phyloP scores from a whole-genome alignment of 2,113 vertebrate species.

The Tyto alba region DNA sequence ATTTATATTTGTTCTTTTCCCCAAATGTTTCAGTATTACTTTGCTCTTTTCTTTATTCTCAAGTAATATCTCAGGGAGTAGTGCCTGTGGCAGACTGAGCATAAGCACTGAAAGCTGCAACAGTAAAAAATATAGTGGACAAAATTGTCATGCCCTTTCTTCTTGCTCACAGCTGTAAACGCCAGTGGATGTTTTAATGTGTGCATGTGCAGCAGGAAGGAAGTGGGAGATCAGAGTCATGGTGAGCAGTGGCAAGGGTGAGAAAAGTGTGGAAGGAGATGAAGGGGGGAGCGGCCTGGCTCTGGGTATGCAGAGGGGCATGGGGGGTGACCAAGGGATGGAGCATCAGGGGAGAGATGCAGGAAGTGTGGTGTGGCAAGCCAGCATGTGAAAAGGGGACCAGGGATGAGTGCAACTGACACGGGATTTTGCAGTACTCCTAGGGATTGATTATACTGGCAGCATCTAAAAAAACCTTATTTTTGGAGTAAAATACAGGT shows the following conservation, averaged over 20 bases:
- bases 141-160: neutral
- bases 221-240: neutral
- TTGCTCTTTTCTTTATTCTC: conserved; percentile 29
- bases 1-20: neutral
- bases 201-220: neutral
- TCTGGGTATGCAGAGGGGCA: neutral
- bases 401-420: rapidly evolving
- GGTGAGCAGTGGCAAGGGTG: neutral
- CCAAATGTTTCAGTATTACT: neutral
- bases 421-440: neutral
- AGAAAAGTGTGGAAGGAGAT: neutral
- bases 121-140: neutral
- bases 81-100: neutral
- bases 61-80: neutral
- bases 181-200: neutral
- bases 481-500: neutral
- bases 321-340: rapidly evolving
- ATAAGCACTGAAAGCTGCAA: neutral
- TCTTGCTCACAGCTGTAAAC: neutral
- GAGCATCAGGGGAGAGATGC: rapidly evolving
- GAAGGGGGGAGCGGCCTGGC: rapidly evolving
- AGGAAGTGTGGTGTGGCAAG: rapidly evolving
- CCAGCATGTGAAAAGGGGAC: rapidly evolving
- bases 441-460: neutral
- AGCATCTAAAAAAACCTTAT: neutral